Evolutionary conservation across 2,888 invertebrate species (phyloP).

Genomic region (Dexiosoma caninum): DNA sequence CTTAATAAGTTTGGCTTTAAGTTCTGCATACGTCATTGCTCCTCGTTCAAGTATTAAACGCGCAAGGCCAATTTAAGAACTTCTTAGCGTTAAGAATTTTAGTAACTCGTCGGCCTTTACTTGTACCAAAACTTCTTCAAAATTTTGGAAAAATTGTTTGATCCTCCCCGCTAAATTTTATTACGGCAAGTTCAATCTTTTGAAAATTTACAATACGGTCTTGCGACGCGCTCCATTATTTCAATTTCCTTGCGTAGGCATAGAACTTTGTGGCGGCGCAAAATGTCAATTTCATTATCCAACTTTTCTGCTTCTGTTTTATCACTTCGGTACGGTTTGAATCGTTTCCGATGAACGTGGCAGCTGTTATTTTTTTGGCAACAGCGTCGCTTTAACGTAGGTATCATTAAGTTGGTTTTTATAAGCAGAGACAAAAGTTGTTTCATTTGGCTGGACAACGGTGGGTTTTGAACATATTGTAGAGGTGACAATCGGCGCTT

Average conservation of each 20-base stretch:
- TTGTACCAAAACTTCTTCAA: conserved; percentile 47
- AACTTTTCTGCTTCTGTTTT: conserved; percentile 1
- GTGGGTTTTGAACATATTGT: neutral
- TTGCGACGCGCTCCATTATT: too few relatives aligned
- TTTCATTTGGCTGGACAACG: neutral
- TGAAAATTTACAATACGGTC: conserved; percentile 37
- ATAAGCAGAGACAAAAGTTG: neutral
- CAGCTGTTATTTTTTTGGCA: neutral
- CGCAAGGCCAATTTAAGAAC: conserved; percentile 45
- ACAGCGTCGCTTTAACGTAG: neutral
- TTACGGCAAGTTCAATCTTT: conserved; percentile 58
- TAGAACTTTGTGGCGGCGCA: conserved; percentile 4
- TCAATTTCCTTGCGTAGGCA: conserved; percentile 5
- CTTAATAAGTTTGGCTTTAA: conserved; percentile 39
- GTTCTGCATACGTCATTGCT: conserved; percentile 42
- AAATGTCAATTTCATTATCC: conserved; percentile 16
- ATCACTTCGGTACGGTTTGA: neutral
- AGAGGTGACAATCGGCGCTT: neutral
- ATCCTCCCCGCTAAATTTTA: conserved; percentile 59
- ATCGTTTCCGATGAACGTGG: neutral
- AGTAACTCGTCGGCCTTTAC: conserved; percentile 48
- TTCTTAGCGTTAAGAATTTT: conserved; percentile 50
- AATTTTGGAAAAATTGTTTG: conserved; percentile 53
- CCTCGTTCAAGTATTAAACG: conserved; percentile 47
- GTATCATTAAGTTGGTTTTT: neutral